Evolutionary conservation across 2,113 vertebrate genomes (phyloP), one percentile per base, ranked within the genome.

Genomic region (Apistogramma diplotaenia): DNA sequence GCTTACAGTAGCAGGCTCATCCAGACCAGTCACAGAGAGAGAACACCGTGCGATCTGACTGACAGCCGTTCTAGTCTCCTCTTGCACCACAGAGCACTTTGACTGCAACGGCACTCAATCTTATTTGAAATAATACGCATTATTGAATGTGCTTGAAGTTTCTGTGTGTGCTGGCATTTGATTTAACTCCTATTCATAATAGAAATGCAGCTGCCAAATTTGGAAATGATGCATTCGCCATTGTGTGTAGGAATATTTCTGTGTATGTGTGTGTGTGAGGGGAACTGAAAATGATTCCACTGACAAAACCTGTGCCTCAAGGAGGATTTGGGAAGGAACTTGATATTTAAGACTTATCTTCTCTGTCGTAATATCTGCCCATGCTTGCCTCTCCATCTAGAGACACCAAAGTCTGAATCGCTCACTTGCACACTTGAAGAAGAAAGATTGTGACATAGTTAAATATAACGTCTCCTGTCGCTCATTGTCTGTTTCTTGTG

Each of bases 281-380:
- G 18, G 43, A 70, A 51, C 43, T 51, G 25, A 70, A 49, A 70
- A 29, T 46, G 7, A 53, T n/a, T n/a, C 49, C 65, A 29, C 29
- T 29, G 46, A 19, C 5, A 51, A 51, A 51, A 51, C 46, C 46
- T 51, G 19, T 51, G 10, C 65, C 79, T 67, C n/a, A 53, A 89
- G 76, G 71, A 80, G 53, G 74, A 29, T 78, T 46, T 79, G 73
- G 62, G 43, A 78, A 78, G 35, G 49, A 74, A 82, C 55, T 84
- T 70, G 57, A 71, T 85, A 61, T 81, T 85, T 33, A 62, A 25
- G 37, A 76, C 55, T 65, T 35, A 43, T 83, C n/a, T 23, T 33
- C 4, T 29, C 59, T 35, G 15, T 61, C 46, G 56, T 61, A 23
- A 49, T 51, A 31, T 51, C 43, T 31, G 65, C 43, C 65, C 16